Conservation (phyloP, 2,113 vertebrate species). For the Reinhardtius hippoglossoides region DNA sequence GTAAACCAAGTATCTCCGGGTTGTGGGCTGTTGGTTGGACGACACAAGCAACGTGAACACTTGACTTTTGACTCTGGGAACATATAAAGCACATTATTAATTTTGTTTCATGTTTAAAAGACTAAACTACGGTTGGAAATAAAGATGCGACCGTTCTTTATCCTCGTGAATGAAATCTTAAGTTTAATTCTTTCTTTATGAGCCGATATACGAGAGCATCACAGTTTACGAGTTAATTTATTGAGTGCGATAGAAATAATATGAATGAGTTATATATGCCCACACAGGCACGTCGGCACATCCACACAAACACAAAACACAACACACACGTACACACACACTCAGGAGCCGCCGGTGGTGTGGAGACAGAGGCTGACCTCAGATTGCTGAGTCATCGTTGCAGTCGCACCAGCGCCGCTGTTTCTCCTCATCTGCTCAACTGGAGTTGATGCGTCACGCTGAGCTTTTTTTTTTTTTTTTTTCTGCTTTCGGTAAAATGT, state of each 20-base stretch:
- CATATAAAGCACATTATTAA: neutral
- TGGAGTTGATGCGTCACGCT: constrained; percentile 62
- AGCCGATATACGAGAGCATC: neutral
- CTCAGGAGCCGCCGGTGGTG: constrained; percentile 10
- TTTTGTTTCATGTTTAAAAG: neutral
- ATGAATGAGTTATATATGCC: constrained; percentile 51
- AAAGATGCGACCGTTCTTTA: neutral
- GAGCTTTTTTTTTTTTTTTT: constrained; percentile 26
- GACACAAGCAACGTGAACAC: neutral
- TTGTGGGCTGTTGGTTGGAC: neutral
- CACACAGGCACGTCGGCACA: constrained; percentile 49
- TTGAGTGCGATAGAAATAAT: constrained; percentile 40
- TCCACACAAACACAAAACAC: constrained; percentile 30
- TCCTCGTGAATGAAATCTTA: constrained; percentile 31
- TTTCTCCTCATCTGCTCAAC: constrained; percentile 61
- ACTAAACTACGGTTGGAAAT: neutral
- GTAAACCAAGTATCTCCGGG: no score
- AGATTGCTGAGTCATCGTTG: constrained; percentile 77
- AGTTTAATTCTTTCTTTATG: neutral
- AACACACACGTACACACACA: neutral
- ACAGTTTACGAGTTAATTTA: constrained; percentile 21
- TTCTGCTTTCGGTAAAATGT: constrained; percentile 35
- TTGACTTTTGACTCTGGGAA: no score
- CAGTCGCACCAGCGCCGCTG: constrained; percentile 51
- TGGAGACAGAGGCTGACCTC: constrained; percentile 55